phyloP scores from a whole-genome alignment of 2,113 vertebrate species.

The Ptyas mucosa region DNA sequence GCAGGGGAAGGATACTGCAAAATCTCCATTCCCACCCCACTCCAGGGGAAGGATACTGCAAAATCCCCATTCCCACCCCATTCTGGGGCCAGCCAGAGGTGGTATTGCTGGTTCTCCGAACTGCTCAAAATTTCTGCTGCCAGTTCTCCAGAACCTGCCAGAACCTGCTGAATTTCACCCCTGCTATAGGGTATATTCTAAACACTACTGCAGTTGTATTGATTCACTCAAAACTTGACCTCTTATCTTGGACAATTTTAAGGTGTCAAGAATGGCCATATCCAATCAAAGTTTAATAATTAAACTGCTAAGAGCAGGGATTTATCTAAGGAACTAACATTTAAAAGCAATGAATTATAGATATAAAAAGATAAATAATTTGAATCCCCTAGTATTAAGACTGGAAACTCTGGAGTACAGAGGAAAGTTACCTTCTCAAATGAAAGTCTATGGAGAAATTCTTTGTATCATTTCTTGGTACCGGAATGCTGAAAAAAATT shows the following conservation, averaged over 20 bases:
- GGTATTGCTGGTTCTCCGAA: no score
- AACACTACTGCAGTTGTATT: not conserved
- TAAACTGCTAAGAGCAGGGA: not conserved
- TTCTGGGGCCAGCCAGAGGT: no score
- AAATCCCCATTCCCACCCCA: no score
- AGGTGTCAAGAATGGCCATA: not conserved
- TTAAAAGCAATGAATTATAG: not conserved
- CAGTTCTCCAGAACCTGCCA: no score
- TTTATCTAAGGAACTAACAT: not conserved
- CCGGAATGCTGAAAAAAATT: not conserved
- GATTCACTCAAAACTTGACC: not conserved
- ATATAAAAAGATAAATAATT: not conserved
- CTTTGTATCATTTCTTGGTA: not conserved
- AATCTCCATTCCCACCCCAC: no score
- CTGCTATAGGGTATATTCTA: not conserved
- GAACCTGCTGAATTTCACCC: no score
- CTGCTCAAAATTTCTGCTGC: no score
- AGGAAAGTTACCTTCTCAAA: not conserved
- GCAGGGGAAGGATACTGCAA: no score
- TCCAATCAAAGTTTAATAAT: not conserved
- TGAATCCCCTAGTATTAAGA: not conserved
- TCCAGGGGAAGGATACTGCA: no score
- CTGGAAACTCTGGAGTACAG: no score
- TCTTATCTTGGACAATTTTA: not conserved
- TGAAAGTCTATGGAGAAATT: not conserved